Percentiles rank a stretch among this genome's conserved stretches.
phyloP scores from a whole-genome alignment of 1,140 invertebrate species.

The Epicauta chinensis region DNA sequence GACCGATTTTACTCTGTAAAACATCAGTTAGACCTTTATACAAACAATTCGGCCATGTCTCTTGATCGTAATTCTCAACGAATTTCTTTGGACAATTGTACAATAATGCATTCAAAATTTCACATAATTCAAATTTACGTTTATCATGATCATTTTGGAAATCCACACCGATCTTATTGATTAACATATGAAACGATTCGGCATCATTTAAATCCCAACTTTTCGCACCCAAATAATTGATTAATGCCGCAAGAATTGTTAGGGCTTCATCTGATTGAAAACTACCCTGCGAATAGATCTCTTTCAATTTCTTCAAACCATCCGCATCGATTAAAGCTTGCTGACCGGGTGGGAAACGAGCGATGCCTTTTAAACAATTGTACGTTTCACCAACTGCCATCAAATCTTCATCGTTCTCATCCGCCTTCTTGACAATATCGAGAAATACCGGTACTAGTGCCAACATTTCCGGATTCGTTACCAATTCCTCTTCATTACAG shows the following conservation, averaged over 20 bases:
- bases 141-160: conserved; percentile 83
- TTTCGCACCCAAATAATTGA: conserved; percentile 57
- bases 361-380: conserved; percentile 73
- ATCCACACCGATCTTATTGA: conserved; percentile 77
- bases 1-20: conserved; percentile 77
- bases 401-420: conserved; percentile 77
- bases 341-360: conserved; percentile 63
- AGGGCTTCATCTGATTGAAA: conserved; percentile 82
- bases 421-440: conserved; percentile 72
- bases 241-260: conserved; percentile 66
- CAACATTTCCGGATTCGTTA: conserved; percentile 74
- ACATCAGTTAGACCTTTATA: conserved; percentile 75
- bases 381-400: conserved; percentile 86
- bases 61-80: conserved; percentile 52
- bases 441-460: conserved; percentile 72
- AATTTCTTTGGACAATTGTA: conserved; percentile 63
- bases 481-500: conserved; percentile 69
- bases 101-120: conserved; percentile 66
- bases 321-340: conserved; percentile 67
- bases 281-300: conserved; percentile 77
- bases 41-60: conserved; percentile 72
- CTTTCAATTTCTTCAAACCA: conserved; percentile 72
- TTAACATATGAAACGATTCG: conserved; percentile 70
- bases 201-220: conserved; percentile 69
- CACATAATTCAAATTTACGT: conserved; percentile 79